Evolutionary conservation across 2,113 vertebrate species (phyloP), one percentile per base, ranked within the genome.

Genomic region (Ameiurus melas): DNA sequence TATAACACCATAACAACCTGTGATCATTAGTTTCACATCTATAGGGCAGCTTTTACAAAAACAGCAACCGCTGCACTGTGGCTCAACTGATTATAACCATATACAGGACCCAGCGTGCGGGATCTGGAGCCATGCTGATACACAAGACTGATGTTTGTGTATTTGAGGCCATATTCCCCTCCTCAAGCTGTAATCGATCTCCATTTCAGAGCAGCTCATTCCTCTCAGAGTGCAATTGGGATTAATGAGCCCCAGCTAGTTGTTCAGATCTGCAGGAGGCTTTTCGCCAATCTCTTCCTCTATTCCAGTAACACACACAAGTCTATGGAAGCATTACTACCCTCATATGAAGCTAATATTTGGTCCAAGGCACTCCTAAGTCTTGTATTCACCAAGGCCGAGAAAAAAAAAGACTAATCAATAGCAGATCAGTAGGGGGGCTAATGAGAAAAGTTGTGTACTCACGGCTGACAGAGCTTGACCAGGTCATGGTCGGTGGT

Each of bases 401-500:
- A 27, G 60, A 73, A 53, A 8, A 39, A 90, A 85, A 17, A 39
- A 43, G 14, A 75, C 6, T 2, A 77, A 92, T 92, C 93, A 87
- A 92, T 92, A 55, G 55, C 66, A 16, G 55, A 92, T 94, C 93
- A 92, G 93, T 92, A 88, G 13, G 39, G 43, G 68, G 85, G 89
- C 89, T 91, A 85, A 88, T 83, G 68, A 91, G 82, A 87, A 91
- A 91, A 92, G 85, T 87, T 17, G 83, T 80, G 86, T 94, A 99
- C 98, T 99, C 95, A 99, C 98, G 98, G 97, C 94, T 99, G 98
- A 93, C 98, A 99, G 92, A 99, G 96, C 90, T 99, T 99, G 93
- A 99, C 98, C 94, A 99, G 96, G 95, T 99, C 98, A 94, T 99
- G 98, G 93, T 99, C 98, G 71, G 97, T 99, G 95, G 98, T 99